Evolutionary conservation across 2,888 invertebrate genomes (phyloP).

Genomic region (Drosophila fungiperda): DNA sequence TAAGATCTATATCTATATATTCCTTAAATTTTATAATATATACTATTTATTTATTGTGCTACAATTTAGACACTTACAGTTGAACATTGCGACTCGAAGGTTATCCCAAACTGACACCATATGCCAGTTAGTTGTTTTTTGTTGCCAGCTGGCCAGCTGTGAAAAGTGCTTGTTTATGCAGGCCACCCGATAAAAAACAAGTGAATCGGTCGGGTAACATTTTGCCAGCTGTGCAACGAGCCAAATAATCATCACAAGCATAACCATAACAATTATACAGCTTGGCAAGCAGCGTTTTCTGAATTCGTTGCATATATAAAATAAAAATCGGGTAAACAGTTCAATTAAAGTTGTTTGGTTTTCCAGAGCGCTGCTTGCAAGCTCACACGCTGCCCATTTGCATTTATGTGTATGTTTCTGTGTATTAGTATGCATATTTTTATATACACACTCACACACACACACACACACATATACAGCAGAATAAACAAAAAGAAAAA

Average conservation of each 20-base stretch:
- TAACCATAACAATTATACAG: conserved; percentile 83
- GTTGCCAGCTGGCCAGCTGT: conserved; percentile 25
- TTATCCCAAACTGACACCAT: not conserved
- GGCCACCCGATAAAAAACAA: conserved; percentile 49
- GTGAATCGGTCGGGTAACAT: conserved; percentile 38
- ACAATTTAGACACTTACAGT: conserved; percentile 2
- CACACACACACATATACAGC: conserved; percentile 23
- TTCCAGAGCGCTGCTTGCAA: conserved; percentile 53
- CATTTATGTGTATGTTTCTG: conserved; percentile 64
- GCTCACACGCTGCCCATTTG: conserved; percentile 76
- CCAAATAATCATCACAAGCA: conserved; percentile 82
- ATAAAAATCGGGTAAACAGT: conserved; percentile 81
- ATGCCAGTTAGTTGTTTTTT: conserved; percentile 7
- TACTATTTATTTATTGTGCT: not conserved
- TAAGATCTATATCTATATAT: not conserved
- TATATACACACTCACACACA: conserved; percentile 42
- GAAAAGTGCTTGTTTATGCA: conserved; percentile 43
- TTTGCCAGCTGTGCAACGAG: conserved; percentile 78
- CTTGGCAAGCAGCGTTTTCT: conserved; percentile 47
- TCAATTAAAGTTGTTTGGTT: conserved; percentile 81
- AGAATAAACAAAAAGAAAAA: conserved; percentile 31
- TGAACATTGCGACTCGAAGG: not conserved
- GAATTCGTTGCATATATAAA: conserved; percentile 58
- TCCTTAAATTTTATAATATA: not conserved
- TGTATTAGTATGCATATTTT: conserved; percentile 49